Conservation (phyloP, 2,113 vertebrate genomes). For the Arenaria interpres region DNA sequence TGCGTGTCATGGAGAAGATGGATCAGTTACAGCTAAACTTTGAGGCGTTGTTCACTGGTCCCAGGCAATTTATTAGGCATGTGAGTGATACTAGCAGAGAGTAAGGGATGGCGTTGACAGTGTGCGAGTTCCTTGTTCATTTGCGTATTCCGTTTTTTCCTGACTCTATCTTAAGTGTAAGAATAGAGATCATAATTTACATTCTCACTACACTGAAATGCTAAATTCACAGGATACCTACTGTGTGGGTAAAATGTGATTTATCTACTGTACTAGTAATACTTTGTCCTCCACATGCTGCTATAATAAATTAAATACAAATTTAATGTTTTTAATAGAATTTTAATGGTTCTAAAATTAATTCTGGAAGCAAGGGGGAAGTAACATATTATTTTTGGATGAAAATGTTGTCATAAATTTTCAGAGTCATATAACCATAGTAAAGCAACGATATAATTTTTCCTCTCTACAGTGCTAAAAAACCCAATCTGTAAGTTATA, state of each 20-base stretch:
- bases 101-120: background rate
- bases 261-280: background rate
- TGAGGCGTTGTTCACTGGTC: background rate
- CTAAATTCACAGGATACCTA: background rate
- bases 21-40: background rate
- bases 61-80: background rate
- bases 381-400: background rate
- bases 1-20: background rate
- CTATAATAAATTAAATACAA: constrained; percentile 1
- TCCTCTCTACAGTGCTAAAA: constrained; percentile 84
- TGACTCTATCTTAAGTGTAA: background rate
- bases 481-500: constrained; percentile 94
- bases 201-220: background rate
- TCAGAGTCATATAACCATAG: background rate
- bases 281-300: background rate
- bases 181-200: background rate
- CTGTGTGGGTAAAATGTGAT: background rate
- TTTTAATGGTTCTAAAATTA: background rate
- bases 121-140: background rate
- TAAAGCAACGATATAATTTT: background rate
- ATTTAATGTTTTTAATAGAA: background rate
- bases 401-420: background rate
- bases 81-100: background rate
- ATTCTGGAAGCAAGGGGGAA: background rate
- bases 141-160: background rate